Evolutionary conservation across 2,888 invertebrate species (phyloP).

Genomic region (Amblyjoppa fuscipennis): DNA sequence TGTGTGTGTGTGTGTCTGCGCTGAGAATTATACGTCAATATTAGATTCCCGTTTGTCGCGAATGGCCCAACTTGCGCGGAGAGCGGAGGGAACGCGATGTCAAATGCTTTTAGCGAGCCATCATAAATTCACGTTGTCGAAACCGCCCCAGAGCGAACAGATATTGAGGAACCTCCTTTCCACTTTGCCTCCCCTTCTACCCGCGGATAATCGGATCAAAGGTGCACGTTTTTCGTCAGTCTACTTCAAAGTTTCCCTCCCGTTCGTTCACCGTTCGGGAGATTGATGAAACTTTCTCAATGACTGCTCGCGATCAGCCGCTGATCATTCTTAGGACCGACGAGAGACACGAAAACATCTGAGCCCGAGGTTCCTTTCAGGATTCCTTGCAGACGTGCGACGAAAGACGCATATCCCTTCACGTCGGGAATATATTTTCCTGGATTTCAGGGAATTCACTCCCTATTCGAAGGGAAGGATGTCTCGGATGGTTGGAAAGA

Average conservation of each 20-base stretch:
- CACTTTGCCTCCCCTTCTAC: constrained; percentile 18
- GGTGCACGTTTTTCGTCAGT: constrained; percentile 4
- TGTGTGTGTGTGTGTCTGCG: background rate
- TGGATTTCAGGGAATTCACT: constrained; percentile 9
- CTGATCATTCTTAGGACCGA: too few relatives aligned
- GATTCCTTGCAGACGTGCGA: background rate
- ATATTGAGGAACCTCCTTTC: constrained; percentile 15
- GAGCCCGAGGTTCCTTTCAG: background rate
- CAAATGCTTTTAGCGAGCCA: constrained; percentile 65
- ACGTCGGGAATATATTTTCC: background rate
- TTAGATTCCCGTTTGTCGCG: constrained; percentile 32
- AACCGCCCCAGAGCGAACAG: constrained; percentile 40
- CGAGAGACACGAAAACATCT: too few relatives aligned
- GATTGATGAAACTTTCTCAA: constrained; percentile 25
- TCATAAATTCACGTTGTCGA: constrained; percentile 69
- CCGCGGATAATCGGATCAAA: constrained; percentile 43
- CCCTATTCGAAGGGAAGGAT: background rate
- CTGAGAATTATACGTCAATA: constrained; percentile 66
- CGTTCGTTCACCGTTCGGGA: background rate
- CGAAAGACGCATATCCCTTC: background rate
- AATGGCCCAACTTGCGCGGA: constrained; percentile 6
- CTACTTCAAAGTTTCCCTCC: constrained; percentile 21
- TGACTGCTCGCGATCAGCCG: background rate
- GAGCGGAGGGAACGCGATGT: constrained; percentile 15
- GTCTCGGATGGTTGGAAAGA: constrained; percentile 14